These are phyloP conservation scores for Laterallus jamaicensis DNA, from an alignment of 2,113 vertebrate species.

Conservation along the genomic window DNA sequence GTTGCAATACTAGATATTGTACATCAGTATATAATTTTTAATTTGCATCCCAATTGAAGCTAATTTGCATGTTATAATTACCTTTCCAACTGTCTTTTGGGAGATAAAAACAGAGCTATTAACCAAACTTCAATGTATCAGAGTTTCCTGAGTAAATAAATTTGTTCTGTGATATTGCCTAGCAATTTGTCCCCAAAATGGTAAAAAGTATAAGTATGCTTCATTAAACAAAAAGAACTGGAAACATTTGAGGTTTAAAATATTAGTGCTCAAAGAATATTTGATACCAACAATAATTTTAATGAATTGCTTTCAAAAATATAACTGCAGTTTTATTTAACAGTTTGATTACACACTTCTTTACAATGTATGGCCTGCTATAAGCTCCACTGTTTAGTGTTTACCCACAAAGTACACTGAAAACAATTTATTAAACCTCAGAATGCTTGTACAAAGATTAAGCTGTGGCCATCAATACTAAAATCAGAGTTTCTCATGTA, in stretches of 20 bases:
- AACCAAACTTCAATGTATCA: conserved; percentile 62
- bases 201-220: conserved; percentile 25
- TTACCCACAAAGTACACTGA: neutral
- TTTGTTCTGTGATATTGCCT: conserved; percentile 56
- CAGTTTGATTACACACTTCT: neutral
- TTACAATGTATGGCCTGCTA: neutral
- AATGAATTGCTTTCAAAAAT: conserved; percentile 42
- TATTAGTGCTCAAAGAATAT: neutral
- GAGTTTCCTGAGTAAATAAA: conserved; percentile 59
- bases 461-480: neutral
- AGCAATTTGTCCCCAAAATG: conserved; percentile 20
- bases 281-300: conserved; percentile 36
- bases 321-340: neutral
- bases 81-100: conserved; percentile 62
- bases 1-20: conserved; percentile 8
- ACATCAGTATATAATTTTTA: conserved; percentile 45
- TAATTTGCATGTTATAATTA: conserved; percentile 78
- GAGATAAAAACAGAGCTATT: conserved; percentile 68
- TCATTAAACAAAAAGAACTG: conserved; percentile 62
- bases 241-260: conserved; percentile 32
- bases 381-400: neutral
- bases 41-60: conserved; percentile 49
- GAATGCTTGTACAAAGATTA: neutral
- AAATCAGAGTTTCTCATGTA: neutral
- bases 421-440: neutral